Evolutionary conservation across 2,888 invertebrate species (phyloP), one percentile per base, ranked within the genome.

Genomic region (Lysandra coridon): DNA sequence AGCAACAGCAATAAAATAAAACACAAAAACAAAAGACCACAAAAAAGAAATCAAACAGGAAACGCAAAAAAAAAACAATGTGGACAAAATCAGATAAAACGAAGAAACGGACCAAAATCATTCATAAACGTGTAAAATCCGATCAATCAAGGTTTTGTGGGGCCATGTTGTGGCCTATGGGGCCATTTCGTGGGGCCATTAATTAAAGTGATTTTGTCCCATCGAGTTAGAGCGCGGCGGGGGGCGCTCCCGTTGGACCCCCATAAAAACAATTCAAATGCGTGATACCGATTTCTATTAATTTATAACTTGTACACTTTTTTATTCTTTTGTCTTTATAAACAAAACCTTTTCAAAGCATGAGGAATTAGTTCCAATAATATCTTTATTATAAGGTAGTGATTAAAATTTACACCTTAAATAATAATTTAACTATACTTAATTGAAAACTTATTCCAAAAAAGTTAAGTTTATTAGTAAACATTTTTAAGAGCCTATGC

Each of bases 81-180:
- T 64, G 30, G 30, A 69, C 33, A 69, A 69, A 37, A 69, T 33
- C 33, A 33, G 14, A 37, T 69, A 69, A 30, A 69, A 30, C 64
- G 6, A 64, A 64, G 30, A 69, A 69, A 33, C 69, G 69, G 33
- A 69, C 69, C 69, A 17, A 69, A 69, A 69, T 69, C 69, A 80
- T 75, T 74, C 57, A 79, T 78, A 78, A 81, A 81, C 80, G 81
- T 69, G 69, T 69, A 69, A 69, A 69, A 69, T 69, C 33, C 69
- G 69, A 69, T 69, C 69, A 69, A 69, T 69, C 69, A 69, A 33
- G 69, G 69, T 69, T 33, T 14, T 33, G 14, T 69, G 33, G 69
- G 23, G 23, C 30, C 30, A 30, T 30, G 23, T 23, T 23, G 23
- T 23, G 23, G 23, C 10, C 12, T 64, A 23, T 64, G 10, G 5